Base-by-base conservation (phyloP, 2,888 invertebrate species). In the Cheilosia vulpina region DNA sequence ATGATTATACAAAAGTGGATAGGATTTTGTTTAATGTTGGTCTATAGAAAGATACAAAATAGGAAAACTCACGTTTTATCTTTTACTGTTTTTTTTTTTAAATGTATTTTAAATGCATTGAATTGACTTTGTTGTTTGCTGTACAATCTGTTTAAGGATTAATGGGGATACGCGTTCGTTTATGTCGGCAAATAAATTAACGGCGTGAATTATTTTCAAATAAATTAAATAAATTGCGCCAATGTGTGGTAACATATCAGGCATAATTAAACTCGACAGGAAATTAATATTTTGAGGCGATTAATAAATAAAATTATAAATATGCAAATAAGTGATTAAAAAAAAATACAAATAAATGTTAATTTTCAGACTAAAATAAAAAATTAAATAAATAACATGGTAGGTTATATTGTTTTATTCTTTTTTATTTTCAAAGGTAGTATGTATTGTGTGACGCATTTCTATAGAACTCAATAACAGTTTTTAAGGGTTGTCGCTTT, bases 171-270 rank as follows among this genome's bases (percentile, higher is more conserved):
- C 9, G 45, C 38, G 21, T 21, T 41, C 45, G 27, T 27, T 62
- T 52, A 15, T 52, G 50, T 52, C 21, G 4, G 17, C 41, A 17
- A 17, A 62, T 50, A 73, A 38, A 63, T 47, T 47, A 55, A 55
- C 47, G 55, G 34, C 38, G 19, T 45, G 43, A 55, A 55, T 63
- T 55, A 63, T 63, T 55, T 63, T 73, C 38, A 73, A 63, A 73
- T 73, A 65, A 73, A 63, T 55, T 63, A 43, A 62, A 62, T 43
- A 45, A 73, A 73, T 63, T 19, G 19, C 43, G n/a, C 15, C 38
- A 60, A 73, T 62, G 31, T 45, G 50, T 62, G 50, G 15, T 24
- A 19, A 45, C 45, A 31, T 41, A 27, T 21, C 7, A 4, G 43
- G 57, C 41, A 62, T 62, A 62, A 72, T 72, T 72, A 62, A 72